These are phyloP conservation scores for Coremacera marginata DNA, from an alignment of 2,888 invertebrate species.

Conservation along the genomic window DNA sequence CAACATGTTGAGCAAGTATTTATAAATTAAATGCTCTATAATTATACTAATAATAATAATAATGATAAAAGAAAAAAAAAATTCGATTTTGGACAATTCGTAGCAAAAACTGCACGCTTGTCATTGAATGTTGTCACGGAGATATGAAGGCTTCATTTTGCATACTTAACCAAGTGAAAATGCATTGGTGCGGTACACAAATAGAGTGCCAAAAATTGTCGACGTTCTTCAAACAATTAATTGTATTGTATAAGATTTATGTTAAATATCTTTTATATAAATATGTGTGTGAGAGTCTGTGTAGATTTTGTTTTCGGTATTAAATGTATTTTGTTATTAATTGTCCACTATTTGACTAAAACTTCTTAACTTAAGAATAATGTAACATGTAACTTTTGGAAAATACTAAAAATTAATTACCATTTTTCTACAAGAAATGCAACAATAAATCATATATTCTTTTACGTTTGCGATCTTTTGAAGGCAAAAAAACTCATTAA, in stretches of 20 bases:
- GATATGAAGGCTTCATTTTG: background rate
- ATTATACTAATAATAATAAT: background rate
- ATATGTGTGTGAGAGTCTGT: background rate
- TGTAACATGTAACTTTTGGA: background rate
- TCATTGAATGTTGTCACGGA: background rate
- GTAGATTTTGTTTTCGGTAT: constrained; percentile 2
- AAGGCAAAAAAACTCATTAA: background rate
- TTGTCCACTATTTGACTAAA: constrained; percentile 34
- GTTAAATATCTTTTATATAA: background rate
- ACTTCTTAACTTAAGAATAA: background rate
- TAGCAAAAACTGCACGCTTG: constrained; percentile 23
- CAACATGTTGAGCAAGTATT: constrained; percentile 19
- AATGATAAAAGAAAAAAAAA: background rate
- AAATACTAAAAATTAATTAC: background rate
- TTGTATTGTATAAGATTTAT: background rate
- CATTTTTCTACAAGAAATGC: background rate
- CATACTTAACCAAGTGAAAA: background rate
- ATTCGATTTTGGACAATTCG: constrained; percentile 28
- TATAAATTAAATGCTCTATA: constrained; percentile 29
- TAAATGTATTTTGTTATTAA: constrained; percentile 36
- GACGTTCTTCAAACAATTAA: background rate
- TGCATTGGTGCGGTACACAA: background rate
- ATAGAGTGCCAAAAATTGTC: background rate
- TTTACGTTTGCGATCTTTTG: too few species aligned
- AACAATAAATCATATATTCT: background rate